A percentile compares a stretch with the other conserved stretches of the same genome.
phyloP scores from a whole-genome alignment of 2,797 vertebrate genomes.

The Acanthurus leucopareius region DNA sequence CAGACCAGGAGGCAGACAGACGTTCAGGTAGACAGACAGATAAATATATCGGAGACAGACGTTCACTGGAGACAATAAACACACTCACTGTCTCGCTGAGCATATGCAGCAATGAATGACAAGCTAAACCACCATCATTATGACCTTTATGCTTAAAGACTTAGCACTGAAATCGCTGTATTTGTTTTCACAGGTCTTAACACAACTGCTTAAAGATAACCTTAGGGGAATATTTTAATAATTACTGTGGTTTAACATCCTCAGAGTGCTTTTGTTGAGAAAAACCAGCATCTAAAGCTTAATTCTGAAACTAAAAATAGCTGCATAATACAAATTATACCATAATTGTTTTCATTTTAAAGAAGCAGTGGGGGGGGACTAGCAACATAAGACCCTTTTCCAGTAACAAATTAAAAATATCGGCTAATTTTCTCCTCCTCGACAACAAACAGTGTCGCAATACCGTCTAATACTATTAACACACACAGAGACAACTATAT shows the following conservation, averaged over 20 bases:
- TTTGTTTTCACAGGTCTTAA: conserved; percentile 31
- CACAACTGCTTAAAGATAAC: conserved; percentile 19
- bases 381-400: conserved; percentile 51
- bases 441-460: conserved; percentile 73
- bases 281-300: neutral
- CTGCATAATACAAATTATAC: conserved; percentile 1
- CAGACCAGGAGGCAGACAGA: conserved; percentile 24
- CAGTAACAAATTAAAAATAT: conserved; percentile 59
- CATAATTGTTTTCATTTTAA: conserved; percentile 12
- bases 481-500: conserved; percentile 57
- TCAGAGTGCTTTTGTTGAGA: conserved; percentile 5
- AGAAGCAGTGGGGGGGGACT: conserved; percentile 12
- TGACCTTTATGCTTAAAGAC: conserved; percentile 28
- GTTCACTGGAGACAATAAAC: conserved; percentile 22
- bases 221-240: conserved; percentile 15
- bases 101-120: conserved; percentile 30
- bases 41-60: conserved; percentile 44
- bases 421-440: conserved; percentile 64
- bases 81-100: conserved; percentile 18
- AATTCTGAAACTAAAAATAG: conserved; percentile 29
- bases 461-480: conserved; percentile 58
- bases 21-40: conserved; percentile 24
- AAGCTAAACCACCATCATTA: conserved; percentile 44
- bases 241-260: neutral
- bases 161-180: conserved; percentile 23